These are phyloP conservation scores for Manacus vitellinus DNA, from an alignment of 2,113 vertebrate species.

Conservation along the genomic window DNA sequence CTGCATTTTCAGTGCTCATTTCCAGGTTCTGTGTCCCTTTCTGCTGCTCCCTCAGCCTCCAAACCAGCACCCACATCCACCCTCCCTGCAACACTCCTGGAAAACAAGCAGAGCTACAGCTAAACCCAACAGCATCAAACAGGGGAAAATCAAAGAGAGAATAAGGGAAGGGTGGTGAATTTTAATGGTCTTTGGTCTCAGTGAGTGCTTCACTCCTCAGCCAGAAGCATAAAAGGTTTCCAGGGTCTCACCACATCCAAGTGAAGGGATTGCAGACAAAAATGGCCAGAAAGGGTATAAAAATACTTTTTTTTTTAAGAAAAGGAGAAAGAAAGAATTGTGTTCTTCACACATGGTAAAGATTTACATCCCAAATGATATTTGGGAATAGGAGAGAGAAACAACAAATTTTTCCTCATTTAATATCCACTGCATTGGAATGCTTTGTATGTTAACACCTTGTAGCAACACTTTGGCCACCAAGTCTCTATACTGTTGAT, in stretches of 20 bases:
- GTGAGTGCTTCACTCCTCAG: neutral
- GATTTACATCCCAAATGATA: neutral
- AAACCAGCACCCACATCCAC: neutral
- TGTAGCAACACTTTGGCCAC: neutral
- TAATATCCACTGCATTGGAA: neutral
- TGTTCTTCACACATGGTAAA: neutral
- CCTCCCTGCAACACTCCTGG: neutral
- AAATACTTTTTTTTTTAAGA: neutral
- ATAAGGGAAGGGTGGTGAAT: neutral
- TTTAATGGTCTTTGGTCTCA: neutral
- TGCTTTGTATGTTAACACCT: neutral
- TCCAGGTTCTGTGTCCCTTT: neutral
- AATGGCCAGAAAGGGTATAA: neutral
- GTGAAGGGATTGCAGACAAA: neutral
- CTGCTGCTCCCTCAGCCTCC: neutral
- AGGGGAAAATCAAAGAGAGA: neutral
- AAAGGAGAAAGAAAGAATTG: neutral
- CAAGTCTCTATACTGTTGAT: neutral
- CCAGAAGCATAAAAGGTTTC: neutral
- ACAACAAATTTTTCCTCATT: neutral
- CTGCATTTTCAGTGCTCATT: neutral
- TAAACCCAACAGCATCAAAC: neutral
- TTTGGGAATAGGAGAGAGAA: neutral
- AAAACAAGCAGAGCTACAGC: neutral
- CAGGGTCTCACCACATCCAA: neutral